A percentile compares a stretch with the other conserved stretches of the same genome.
Conservation (phyloP, 2,797 vertebrate genomes). For the Hipposideros larvatus region DNA sequence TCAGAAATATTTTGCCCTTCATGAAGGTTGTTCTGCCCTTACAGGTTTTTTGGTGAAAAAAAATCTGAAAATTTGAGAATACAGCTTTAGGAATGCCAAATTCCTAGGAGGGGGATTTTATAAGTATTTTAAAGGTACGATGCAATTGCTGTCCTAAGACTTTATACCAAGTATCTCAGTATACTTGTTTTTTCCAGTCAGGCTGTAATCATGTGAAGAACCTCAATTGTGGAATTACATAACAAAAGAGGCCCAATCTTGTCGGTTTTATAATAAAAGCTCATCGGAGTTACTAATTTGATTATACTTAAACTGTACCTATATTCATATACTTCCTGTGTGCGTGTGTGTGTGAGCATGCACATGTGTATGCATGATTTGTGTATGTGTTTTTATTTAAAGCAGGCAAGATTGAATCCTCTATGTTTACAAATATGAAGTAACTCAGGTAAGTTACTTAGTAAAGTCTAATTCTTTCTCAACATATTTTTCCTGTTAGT, state of each 20-base stretch:
- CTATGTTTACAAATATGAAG: background rate
- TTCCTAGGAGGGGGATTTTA: background rate
- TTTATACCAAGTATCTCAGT: background rate
- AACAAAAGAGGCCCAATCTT: background rate
- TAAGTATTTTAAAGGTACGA: background rate
- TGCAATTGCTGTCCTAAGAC: background rate
- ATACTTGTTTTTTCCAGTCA: background rate
- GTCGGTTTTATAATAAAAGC: background rate
- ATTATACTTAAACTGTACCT: background rate
- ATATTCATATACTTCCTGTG: background rate
- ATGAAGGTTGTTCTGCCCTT: background rate
- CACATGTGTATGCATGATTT: background rate
- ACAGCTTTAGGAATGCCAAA: background rate
- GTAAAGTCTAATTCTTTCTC: background rate
- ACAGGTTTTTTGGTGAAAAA: background rate
- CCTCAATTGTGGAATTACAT: background rate
- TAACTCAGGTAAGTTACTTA: slow-evolving; percentile 16
- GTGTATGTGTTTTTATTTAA: slow-evolving; percentile 11
- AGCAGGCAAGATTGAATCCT: background rate
- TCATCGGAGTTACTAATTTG: background rate
- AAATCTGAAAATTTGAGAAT: background rate
- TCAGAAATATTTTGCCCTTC: slow-evolving; percentile 4
- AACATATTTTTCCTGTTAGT: slow-evolving; percentile 59
- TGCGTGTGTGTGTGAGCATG: background rate
- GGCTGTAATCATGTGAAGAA: background rate